phyloP scores from a whole-genome alignment of 2,888 invertebrate genomes.

The Malacosoma neustria region DNA sequence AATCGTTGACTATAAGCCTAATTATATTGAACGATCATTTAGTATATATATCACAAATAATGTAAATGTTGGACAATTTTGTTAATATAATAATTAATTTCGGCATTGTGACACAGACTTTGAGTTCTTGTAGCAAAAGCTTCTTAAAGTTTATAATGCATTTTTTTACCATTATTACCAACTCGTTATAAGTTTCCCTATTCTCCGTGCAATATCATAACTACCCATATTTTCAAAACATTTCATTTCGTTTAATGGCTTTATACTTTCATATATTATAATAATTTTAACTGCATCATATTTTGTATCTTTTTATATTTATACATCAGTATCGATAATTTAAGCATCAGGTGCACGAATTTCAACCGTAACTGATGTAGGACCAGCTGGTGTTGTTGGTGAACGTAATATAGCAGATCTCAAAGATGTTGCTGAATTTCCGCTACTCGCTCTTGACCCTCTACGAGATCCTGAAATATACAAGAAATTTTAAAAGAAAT shows the following conservation, averaged over 20 bases:
- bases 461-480: constrained; percentile 71
- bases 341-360: constrained; percentile 80
- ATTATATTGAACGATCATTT: constrained; percentile 44
- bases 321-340: constrained; percentile 13
- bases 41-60: constrained; percentile 60
- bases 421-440: constrained; percentile 83
- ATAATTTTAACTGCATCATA: no score
- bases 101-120: constrained; percentile 8
- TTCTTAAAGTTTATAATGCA: constrained; percentile 3
- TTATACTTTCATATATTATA: no score
- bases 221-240: no score
- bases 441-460: constrained; percentile 85
- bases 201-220: no score
- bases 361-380: constrained; percentile 81
- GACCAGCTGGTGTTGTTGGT: constrained; percentile 49
- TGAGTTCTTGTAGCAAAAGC: neutral
- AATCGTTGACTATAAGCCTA: constrained; percentile 46
- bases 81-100: constrained; percentile 5
- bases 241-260: no score
- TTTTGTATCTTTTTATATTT: no score
- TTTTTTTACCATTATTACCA: no score
- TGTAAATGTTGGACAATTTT: constrained; percentile 59
- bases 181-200: no score
- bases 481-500: no score
- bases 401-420: constrained; percentile 76